Evolutionary conservation across 2,797 vertebrate species (phyloP).

Genomic region (Channa striata): DNA sequence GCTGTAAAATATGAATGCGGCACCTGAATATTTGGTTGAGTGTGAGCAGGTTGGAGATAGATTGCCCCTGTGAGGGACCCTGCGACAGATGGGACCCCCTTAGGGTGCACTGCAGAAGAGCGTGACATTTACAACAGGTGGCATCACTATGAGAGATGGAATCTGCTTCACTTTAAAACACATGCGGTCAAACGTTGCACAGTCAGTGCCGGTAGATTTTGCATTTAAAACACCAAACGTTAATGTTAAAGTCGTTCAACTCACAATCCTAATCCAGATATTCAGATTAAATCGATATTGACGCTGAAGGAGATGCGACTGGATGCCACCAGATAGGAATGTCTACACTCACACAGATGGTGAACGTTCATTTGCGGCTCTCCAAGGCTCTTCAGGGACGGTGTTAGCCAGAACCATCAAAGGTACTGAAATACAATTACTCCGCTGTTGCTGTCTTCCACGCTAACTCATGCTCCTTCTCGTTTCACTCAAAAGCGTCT

Average conservation of each 20-base stretch:
- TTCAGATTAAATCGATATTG: slow-evolving; percentile 11
- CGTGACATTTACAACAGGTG: slow-evolving; percentile 10
- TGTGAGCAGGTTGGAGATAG: slow-evolving; percentile 22
- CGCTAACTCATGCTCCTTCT: slow-evolving; percentile 4
- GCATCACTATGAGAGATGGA: background rate
- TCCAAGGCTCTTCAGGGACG: slow-evolving; percentile 18
- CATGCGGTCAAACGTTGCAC: background rate
- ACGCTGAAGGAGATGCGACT: slow-evolving; percentile 12
- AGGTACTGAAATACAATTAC: slow-evolving; percentile 28
- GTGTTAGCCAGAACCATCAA: slow-evolving; percentile 43
- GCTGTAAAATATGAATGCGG: background rate
- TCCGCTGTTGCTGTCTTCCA: slow-evolving; percentile 37
- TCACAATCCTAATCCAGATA: slow-evolving; percentile 10
- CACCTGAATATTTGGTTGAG: slow-evolving; percentile 9
- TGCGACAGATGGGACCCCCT: slow-evolving; percentile 25
- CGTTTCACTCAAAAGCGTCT: slow-evolving; percentile 33
- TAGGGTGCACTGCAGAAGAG: slow-evolving; percentile 6
- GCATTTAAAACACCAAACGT: background rate
- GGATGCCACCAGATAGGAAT: slow-evolving; percentile 9
- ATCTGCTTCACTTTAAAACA: background rate
- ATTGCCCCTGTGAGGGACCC: slow-evolving; percentile 23
- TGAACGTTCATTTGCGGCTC: slow-evolving; percentile 46
- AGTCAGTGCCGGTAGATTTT: background rate
- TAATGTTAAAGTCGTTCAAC: background rate
- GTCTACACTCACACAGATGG: slow-evolving; percentile 39